These are phyloP conservation scores for Eulimnadia texana DNA, from an alignment of 1,140 invertebrate species.

Conservation along the genomic window DNA sequence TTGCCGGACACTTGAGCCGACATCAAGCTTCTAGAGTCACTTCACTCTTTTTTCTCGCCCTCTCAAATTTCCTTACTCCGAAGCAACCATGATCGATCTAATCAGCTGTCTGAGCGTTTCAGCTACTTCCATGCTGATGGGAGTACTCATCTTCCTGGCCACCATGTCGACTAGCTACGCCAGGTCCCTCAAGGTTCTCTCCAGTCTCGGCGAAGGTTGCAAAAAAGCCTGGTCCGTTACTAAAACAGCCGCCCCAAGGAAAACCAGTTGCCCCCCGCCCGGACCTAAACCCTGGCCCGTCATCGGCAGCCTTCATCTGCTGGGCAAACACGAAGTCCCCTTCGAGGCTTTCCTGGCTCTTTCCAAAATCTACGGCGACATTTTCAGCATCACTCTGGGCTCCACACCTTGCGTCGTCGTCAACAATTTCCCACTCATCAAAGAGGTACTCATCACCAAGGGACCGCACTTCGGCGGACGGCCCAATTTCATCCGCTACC, in stretches of 20 bases:
- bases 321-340: slow-evolving; percentile 47
- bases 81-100: background rate
- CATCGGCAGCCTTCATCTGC: slow-evolving; percentile 50
- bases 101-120: background rate
- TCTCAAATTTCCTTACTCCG: background rate
- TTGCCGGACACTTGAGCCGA: background rate
- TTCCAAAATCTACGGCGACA: slow-evolving; percentile 52
- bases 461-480: slow-evolving; percentile 62
- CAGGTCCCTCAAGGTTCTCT: background rate
- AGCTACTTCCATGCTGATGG: background rate
- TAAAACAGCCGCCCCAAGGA: background rate
- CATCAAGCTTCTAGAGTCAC: background rate
- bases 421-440: slow-evolving; percentile 53
- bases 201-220: background rate
- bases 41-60: background rate
- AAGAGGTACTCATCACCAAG: slow-evolving; percentile 63
- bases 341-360: slow-evolving; percentile 56
- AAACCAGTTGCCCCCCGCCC: slow-evolving; percentile 30
- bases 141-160: background rate
- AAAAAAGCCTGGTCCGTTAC: background rate
- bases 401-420: slow-evolving; percentile 54
- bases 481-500: slow-evolving; percentile 58
- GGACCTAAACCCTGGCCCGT: slow-evolving; percentile 48
- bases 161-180: background rate
- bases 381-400: slow-evolving; percentile 57